Base-by-base conservation (phyloP, 2,888 invertebrate genomes). In the Lasioglossum villosulum region DNA sequence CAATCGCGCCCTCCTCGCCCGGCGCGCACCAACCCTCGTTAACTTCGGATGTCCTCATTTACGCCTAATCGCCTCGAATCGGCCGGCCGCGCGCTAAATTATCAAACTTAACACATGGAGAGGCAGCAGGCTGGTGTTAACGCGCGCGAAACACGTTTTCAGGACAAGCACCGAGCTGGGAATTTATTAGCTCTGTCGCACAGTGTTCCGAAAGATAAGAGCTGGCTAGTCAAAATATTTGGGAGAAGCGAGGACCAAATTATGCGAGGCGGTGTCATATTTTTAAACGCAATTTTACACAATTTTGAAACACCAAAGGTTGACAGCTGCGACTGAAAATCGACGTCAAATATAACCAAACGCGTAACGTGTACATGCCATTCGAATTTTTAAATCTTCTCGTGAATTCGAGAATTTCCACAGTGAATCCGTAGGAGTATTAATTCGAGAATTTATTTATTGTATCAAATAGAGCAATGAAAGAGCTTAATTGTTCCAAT, bases 41-140 rank as follows among this genome's bases (percentile, higher is more conserved):
- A 90, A 90, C 86, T 89, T 86, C 74, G 88, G 84, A 86, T 83
- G 86, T 87, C 83, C 87, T 91, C 90, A 84, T 90, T 90, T 88
- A 88, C 90, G 87, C 87, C 90, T 89, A 91, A 90, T 90, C 91
- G 87, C 89, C 85, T 84, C 84, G 82, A 88, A 86, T 86, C 86
- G 79, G 79, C 80, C 72, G 84, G 80, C 52, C 86, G 75, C 81
- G 68, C 70, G 86, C 78, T 87, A 83, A 88, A 88, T 88, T 89
- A 89, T 90, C 89, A 82, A 88, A 86, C 84, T 90, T 90, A 89
- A 87, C 89, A 80, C 84, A 82, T 75, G 84, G 80, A 84, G 68
- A 68, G 76, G 75, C 83, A 82, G 70, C 63, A 52, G 82, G 82
- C 76, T 81, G 87, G 83, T 80, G 85, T 83, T 87, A 84, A 83